phyloP scores from a whole-genome alignment of 2,888 invertebrate species.

The Latrodectus elegans region DNA sequence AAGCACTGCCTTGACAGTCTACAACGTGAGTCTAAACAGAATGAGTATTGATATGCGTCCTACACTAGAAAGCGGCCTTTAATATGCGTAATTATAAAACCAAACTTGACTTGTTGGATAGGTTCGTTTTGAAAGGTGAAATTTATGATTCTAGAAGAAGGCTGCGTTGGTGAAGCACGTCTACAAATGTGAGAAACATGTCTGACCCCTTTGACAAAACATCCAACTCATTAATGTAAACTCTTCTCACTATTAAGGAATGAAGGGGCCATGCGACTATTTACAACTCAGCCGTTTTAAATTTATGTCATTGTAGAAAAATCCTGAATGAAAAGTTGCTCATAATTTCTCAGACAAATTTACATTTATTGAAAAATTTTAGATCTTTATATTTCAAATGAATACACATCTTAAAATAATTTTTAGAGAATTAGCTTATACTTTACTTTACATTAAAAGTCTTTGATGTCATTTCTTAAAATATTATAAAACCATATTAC shows the following conservation, averaged over 20 bases:
- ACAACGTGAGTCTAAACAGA: conserved; percentile 26
- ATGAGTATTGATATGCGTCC: conserved; percentile 31
- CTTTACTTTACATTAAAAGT: too few species aligned
- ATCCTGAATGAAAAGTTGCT: too few species aligned
- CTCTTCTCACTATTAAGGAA: conserved; percentile 21
- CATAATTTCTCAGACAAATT: too few species aligned
- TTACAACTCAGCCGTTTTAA: too few species aligned
- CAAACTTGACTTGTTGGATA: conserved; percentile 45
- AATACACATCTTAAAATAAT: too few species aligned
- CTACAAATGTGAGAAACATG: conserved; percentile 28
- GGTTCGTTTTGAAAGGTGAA: conserved; percentile 42
- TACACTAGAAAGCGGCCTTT: conserved; percentile 15
- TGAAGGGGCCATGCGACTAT: conserved; percentile 13
- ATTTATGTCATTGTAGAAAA: too few species aligned
- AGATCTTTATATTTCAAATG: too few species aligned
- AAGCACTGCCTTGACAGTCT: background rate
- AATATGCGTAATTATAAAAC: conserved; percentile 58
- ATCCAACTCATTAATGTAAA: conserved; percentile 40
- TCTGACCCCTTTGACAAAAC: conserved; percentile 12
- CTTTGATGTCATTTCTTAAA: too few species aligned
- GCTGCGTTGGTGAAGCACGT: conserved; percentile 12
- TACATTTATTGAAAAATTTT: too few species aligned
- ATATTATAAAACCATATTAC: too few species aligned
- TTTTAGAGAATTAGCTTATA: too few species aligned
- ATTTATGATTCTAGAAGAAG: conserved; percentile 43